Conservation (phyloP, 2,113 vertebrate species). For the Hirundichthys speculiger region DNA sequence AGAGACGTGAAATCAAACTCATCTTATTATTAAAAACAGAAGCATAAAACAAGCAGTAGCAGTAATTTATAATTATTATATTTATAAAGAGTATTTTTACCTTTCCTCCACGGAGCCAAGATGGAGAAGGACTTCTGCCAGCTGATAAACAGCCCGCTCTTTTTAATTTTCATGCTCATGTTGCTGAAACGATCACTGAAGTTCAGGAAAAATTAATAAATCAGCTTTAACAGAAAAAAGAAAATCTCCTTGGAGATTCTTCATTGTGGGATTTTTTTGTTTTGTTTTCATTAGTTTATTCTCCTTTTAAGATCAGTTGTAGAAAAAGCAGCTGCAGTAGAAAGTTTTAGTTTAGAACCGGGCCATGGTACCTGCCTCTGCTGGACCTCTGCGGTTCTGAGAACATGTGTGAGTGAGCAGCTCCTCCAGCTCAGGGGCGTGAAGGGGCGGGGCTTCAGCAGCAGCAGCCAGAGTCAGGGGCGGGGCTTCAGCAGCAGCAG, state of each 20-base stretch:
- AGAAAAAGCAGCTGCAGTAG: not conserved
- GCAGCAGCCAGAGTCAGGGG: too few relatives aligned
- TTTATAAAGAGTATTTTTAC: too few relatives aligned
- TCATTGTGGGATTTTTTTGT: constrained; percentile 20
- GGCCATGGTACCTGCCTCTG: constrained; percentile 30
- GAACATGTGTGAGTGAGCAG: not conserved
- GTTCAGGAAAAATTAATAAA: not conserved
- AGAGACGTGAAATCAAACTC: too few relatives aligned
- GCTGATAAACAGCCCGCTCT: constrained; percentile 76
- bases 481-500: too few relatives aligned
- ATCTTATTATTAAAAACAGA: too few relatives aligned
- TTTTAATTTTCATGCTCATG: constrained; percentile 76
- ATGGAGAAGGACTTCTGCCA: constrained; percentile 84
- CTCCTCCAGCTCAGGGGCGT: constrained; percentile 56
- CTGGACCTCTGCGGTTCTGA: not conserved
- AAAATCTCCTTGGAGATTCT: constrained; percentile 19
- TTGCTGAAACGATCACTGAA: constrained; percentile 12
- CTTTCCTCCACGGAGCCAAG: constrained; percentile 82
- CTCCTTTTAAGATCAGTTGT: too few relatives aligned
- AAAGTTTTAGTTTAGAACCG: not conserved
- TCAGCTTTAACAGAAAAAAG: not conserved
- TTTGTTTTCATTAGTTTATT: too few relatives aligned
- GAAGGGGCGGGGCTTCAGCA: constrained; percentile 45
- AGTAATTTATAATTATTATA: too few relatives aligned
- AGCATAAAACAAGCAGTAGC: too few relatives aligned